Evolutionary conservation across 2,113 vertebrate genomes (phyloP).

Genomic region (Mus pahari): DNA sequence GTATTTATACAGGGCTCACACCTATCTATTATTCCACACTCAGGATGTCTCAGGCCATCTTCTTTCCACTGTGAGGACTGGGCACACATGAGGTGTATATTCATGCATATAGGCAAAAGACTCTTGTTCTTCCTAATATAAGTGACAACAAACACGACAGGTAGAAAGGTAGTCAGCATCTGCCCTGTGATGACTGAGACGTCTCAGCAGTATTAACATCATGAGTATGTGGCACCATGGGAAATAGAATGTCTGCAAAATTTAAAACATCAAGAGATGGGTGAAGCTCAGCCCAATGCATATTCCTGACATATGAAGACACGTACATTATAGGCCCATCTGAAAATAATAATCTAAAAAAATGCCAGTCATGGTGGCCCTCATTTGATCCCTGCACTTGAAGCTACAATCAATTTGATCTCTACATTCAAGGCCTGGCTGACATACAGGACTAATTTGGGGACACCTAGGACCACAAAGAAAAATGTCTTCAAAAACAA

Average conservation of each 20-base stretch:
- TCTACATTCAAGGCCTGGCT: background rate
- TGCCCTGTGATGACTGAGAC: no score
- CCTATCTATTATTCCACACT: no score
- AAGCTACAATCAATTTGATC: background rate
- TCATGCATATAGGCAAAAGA: no score
- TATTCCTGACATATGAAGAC: background rate
- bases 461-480: background rate
- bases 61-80: no score
- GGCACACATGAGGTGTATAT: no score
- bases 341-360: background rate
- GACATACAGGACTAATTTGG: background rate
- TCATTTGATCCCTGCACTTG: background rate
- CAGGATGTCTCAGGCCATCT: no score
- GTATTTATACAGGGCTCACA: no score
- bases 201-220: background rate
- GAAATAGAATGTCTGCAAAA: background rate
- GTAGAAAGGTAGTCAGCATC: no score
- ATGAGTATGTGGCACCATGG: background rate
- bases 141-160: no score
- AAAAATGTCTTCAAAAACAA: background rate
- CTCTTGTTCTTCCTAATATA: no score
- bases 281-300: background rate
- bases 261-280: background rate
- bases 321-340: no score
- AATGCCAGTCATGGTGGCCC: background rate